These are phyloP conservation scores for Polyommatus iphigenia DNA, from an alignment of 2,888 invertebrate genomes.

Conservation along the genomic window DNA sequence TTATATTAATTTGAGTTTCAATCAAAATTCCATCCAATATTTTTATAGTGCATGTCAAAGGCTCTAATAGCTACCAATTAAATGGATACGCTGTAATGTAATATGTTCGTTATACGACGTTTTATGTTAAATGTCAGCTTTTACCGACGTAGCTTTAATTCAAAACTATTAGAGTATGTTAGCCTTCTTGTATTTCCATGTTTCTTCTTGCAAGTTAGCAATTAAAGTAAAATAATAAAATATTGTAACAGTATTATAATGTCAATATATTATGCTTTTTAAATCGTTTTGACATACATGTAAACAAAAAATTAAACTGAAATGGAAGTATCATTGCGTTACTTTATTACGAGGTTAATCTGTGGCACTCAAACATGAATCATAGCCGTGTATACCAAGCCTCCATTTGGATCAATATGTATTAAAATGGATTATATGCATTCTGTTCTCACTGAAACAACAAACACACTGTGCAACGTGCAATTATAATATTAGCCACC, in stretches of 20 bases:
- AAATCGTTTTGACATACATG: too few relatives aligned
- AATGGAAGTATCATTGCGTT: background rate
- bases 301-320: too few relatives aligned
- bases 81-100: background rate
- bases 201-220: too few relatives aligned
- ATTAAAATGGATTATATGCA: background rate
- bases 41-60: background rate
- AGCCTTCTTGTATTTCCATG: too few relatives aligned
- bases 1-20: background rate
- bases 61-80: slow-evolving; percentile 1
- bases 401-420: background rate
- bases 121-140: background rate
- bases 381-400: background rate
- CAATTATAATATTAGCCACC: background rate
- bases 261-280: too few relatives aligned
- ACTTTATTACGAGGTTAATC: background rate
- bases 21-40: background rate
- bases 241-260: too few relatives aligned
- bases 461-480: background rate
- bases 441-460: background rate
- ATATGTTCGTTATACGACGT: background rate
- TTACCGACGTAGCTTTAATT: background rate
- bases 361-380: background rate
- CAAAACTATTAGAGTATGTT: too few relatives aligned
- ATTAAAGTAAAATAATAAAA: too few relatives aligned